These are phyloP conservation scores for Diorhabda sublineata DNA, from an alignment of 1,140 invertebrate species.

Conservation along the genomic window DNA sequence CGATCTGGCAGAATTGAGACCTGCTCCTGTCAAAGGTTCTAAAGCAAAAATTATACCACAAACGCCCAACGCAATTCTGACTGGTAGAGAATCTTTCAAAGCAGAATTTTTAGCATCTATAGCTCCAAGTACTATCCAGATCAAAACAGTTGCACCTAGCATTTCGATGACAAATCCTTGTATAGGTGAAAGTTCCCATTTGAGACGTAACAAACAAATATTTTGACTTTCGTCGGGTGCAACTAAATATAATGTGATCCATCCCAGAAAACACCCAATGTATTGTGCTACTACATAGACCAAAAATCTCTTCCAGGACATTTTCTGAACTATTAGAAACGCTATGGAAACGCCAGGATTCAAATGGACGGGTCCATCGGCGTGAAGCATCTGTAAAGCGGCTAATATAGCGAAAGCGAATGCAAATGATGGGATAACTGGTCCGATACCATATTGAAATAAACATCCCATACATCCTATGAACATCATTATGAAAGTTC, in stretches of 20 bases:
- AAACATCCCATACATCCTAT: conserved; percentile 11
- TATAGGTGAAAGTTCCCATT: background rate
- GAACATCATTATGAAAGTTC: conserved; percentile 1
- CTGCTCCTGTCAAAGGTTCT: conserved; percentile 10
- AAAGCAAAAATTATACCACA: conserved; percentile 7
- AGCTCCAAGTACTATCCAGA: conserved; percentile 5
- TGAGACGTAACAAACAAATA: conserved; percentile 1
- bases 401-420: conserved; percentile 7
- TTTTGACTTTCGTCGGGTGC: background rate
- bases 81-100: conserved; percentile 4
- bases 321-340: background rate
- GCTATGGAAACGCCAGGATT: conserved; percentile 6
- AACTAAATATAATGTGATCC: background rate
- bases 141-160: background rate
- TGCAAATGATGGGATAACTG: background rate
- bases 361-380: background rate
- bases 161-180: conserved; percentile 12
- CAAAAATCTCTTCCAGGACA: conserved; percentile 6
- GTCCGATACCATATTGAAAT: conserved; percentile 4
- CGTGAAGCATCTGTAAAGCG: background rate
- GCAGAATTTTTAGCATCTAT: background rate
- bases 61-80: background rate
- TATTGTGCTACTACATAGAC: conserved; percentile 10
- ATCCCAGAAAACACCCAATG: background rate
- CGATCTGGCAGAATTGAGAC: conserved; percentile 7